These are phyloP conservation scores for Deilephila porcellus DNA, from an alignment of 2,888 invertebrate genomes.

Conservation along the genomic window DNA sequence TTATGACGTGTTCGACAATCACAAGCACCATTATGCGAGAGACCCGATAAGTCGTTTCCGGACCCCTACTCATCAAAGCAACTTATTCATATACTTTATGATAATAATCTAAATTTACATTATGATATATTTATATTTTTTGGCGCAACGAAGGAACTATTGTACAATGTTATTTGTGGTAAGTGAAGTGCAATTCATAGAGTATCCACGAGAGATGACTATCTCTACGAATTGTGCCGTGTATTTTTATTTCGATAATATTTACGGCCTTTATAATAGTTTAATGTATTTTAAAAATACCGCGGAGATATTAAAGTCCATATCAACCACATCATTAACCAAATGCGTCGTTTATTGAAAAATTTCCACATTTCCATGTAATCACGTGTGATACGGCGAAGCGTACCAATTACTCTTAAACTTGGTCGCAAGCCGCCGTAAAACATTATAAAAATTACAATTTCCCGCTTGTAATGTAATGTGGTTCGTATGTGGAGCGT, in stretches of 20 bases:
- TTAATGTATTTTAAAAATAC: not conserved
- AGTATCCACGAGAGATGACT: no score
- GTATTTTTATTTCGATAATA: no score
- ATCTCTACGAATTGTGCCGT: no score
- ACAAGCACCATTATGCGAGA: not conserved
- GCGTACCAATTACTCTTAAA: conserved; percentile 23
- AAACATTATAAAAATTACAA: conserved; percentile 31
- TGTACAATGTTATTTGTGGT: no score
- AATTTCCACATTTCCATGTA: conserved; percentile 6
- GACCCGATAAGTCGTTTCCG: no score
- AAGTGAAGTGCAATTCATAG: no score
- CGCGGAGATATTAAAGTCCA: not conserved
- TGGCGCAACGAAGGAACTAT: no score
- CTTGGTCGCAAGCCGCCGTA: conserved; percentile 21
- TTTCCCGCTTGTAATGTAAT: conserved; percentile 33
- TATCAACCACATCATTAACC: not conserved
- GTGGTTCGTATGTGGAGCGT: conserved; percentile 50
- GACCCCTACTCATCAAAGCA: no score
- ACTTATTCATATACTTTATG: not conserved
- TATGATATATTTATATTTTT: not conserved
- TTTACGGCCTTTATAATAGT: no score
- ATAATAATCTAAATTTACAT: not conserved
- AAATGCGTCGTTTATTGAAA: not conserved
- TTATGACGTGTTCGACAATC: not conserved
- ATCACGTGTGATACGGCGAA: conserved; percentile 21